Evolutionary conservation across 2,797 vertebrate genomes (phyloP), one percentile per base, ranked within the genome.

Genomic region (Mus spretus): DNA sequence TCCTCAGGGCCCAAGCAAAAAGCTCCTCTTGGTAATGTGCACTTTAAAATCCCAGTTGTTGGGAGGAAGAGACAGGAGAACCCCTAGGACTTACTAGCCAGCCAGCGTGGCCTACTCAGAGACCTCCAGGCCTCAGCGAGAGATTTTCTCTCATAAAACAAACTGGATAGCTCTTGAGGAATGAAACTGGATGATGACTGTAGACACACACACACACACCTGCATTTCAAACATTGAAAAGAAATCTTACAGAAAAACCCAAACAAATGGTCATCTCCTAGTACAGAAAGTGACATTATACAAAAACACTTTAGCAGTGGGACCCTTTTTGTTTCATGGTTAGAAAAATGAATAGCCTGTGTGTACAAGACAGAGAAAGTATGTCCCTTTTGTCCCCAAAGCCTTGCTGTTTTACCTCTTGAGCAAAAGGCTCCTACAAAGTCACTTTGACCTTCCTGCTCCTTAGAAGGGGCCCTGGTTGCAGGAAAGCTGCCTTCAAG

Each of bases 181-280:
- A 75, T 59, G 26, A 75, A 37, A 57, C n/a, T 57, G 11, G 37
- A 34, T 20, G 28, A 57, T 44, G 26, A 31, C 37, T 40, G 12
- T 37, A 81, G 19, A 24, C 50, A 55, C 50, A 50, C 44, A 78
- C 47, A 88, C 86, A 89, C 70, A 89, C 17, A 1, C 37, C n/a
- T 34, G 11, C 53, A 59, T 91, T 96, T 93, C 47, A 79, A 74
- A 86, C 82, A 53, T 61, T 61, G 20, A 90, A 77, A 89, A 19
- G 67, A 82, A 84, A 77, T 4, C 5, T 85, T 80, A 90, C 26
- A 79, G 28, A 89, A 40, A 28, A 90, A 89, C 59, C 57, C 31
- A 72, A 78, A 92, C 47, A 57, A 50, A 91, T 40, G 26, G 55
- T 44, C 47, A 8, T 87, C 50, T 92, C 53, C 70, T 24, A 37